Conservation (phyloP, 2,888 invertebrate genomes). For the Zele albiditarsus region DNA sequence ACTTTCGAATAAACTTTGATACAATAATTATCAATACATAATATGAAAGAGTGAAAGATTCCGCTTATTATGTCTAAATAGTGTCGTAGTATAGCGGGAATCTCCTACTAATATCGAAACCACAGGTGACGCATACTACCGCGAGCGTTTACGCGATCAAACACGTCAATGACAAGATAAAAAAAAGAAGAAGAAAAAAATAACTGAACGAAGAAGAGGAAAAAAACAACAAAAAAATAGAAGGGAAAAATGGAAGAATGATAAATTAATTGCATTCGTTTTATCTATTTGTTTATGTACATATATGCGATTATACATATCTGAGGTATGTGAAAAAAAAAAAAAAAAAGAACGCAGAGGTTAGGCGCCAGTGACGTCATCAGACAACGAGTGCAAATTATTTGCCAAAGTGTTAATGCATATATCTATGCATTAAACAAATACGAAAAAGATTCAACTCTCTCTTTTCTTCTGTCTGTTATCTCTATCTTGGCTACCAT, state of each 20-base stretch:
- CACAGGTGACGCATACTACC: conserved; percentile 46
- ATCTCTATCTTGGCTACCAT: conserved; percentile 30
- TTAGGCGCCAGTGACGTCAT: conserved; percentile 67
- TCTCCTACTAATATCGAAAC: conserved; percentile 29
- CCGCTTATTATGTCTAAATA: conserved; percentile 18
- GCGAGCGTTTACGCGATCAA: conserved; percentile 23
- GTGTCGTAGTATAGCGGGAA: conserved; percentile 13
- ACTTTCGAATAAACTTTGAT: too few species aligned
- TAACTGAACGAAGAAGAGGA: conserved; percentile 22
- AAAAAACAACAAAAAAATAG: conserved; percentile 8
- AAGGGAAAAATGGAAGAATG: neutral
- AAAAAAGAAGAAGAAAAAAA: conserved; percentile 28
- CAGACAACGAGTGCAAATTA: conserved; percentile 27
- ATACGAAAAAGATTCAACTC: neutral
- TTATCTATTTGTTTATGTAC: conserved; percentile 18
- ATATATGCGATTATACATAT: conserved; percentile 34
- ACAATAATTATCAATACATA: too few species aligned
- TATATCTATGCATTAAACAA: too few species aligned
- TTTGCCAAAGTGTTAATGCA: conserved; percentile 38
- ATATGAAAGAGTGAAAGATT: conserved; percentile 12
- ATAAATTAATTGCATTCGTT: conserved; percentile 6
- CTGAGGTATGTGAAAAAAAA: conserved; percentile 47
- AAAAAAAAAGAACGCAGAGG: conserved; percentile 57
- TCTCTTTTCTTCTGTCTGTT: conserved; percentile 19
- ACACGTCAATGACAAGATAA: conserved; percentile 24